Percentiles rank a stretch among this genome's conserved stretches.
Evolutionary conservation across 2,888 invertebrate species (phyloP).

Genomic region (Mantis religiosa): DNA sequence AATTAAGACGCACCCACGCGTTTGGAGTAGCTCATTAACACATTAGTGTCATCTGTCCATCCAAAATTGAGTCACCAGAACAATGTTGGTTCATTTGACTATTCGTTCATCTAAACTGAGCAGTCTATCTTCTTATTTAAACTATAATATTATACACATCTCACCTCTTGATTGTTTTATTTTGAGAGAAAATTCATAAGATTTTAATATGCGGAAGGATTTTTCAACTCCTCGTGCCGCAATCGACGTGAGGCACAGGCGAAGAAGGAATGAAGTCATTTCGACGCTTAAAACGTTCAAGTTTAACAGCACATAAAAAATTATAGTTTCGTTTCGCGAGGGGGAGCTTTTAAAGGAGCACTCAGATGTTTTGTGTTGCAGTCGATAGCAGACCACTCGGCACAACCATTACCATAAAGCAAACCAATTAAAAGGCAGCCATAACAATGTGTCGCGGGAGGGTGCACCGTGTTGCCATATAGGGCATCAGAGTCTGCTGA

Average conservation of each 20-base stretch:
- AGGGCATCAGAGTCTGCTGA: background rate
- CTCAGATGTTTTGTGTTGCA: background rate
- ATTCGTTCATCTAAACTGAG: too few species aligned
- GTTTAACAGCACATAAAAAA: background rate
- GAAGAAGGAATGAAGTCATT: background rate
- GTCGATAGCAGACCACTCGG: background rate
- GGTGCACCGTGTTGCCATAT: background rate
- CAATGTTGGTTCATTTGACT: too few species aligned
- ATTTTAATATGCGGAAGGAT: background rate
- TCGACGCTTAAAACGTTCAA: background rate
- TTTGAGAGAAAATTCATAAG: too few species aligned
- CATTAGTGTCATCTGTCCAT: too few species aligned
- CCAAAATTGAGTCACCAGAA: too few species aligned
- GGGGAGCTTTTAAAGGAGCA: background rate
- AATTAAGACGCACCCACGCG: too few species aligned
- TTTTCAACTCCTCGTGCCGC: background rate
- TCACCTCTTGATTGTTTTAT: too few species aligned
- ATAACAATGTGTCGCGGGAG: background rate
- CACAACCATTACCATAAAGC: background rate
- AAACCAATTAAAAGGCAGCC: background rate
- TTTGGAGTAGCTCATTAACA: too few species aligned
- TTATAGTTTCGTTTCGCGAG: background rate
- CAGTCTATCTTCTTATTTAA: too few species aligned
- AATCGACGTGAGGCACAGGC: background rate
- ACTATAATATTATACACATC: too few species aligned